Conservation (phyloP, 2,888 invertebrate species). For the Cyclophora punctaria region DNA sequence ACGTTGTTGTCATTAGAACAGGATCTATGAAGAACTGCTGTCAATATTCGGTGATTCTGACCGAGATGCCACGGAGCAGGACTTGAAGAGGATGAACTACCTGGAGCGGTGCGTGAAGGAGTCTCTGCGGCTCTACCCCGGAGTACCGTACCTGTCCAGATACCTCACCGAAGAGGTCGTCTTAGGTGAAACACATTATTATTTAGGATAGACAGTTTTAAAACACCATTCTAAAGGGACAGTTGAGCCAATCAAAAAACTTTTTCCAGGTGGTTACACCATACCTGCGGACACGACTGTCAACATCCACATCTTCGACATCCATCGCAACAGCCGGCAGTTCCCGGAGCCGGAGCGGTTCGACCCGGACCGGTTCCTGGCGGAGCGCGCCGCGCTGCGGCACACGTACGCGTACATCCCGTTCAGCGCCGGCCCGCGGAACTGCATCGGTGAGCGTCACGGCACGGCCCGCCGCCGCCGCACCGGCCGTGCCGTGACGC, state of each 20-base stretch:
- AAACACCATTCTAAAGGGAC: too few species aligned
- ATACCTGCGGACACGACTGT: neutral
- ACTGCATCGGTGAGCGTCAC: slow-evolving; percentile 58
- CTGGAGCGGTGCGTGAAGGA: slow-evolving; percentile 81
- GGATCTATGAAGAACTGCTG: slow-evolving; percentile 74
- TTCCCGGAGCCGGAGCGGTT: slow-evolving; percentile 79
- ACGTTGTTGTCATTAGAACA: too few species aligned
- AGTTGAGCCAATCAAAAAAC: too few species aligned
- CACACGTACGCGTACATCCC: slow-evolving; percentile 78
- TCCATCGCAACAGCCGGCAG: slow-evolving; percentile 76
- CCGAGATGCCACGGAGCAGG: slow-evolving; percentile 74
- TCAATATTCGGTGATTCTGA: slow-evolving; percentile 77
- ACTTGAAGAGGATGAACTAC: slow-evolving; percentile 76
- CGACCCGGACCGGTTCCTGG: slow-evolving; percentile 80
- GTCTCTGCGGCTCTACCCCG: slow-evolving; percentile 77
- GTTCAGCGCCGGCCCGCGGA: slow-evolving; percentile 78
- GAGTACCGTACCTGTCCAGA: slow-evolving; percentile 78
- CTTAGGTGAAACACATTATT: too few species aligned
- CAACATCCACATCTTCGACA: slow-evolving; percentile 70
- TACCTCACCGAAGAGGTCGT: slow-evolving; percentile 67
- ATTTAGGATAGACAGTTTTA: too few species aligned
- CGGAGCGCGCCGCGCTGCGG: slow-evolving; percentile 54
- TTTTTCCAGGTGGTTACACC: too few species aligned
- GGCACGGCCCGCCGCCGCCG: too few species aligned
- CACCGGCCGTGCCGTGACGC: too few species aligned